Evolutionary conservation across 2,797 vertebrate species (phyloP), one percentile per base, ranked within the genome.

Genomic region (Chelmon rostratus): DNA sequence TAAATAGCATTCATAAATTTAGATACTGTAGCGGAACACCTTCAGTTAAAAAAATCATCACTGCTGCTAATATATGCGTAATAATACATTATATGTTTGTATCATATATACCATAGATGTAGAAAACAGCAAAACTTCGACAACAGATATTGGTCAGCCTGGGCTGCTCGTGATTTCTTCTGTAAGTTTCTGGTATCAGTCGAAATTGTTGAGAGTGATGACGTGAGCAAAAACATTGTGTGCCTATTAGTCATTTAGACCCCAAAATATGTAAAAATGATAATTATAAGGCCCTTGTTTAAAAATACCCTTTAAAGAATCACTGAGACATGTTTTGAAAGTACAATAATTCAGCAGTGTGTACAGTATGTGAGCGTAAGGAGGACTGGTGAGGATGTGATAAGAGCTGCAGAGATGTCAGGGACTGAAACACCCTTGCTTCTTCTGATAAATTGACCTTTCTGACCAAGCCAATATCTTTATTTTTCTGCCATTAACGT

Each of bases 401-500:
- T n/a, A 35, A 25, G 56, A 46, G 47, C 50, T 52, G 58, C 50
- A 49, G 3, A 68, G 15, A 4, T 49, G 61, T 69, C 65, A 35
- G 12, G 50, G 61, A 33, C 44, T 63, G 47, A 79, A 68, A 63
- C 67, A 23, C 28, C 42, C 35, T 65, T 28, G 28, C 21, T 59
- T 61, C 23, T 35, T 49, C 68, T 31, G 21, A 67, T 65, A 40
- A 75, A 61, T 76, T 77, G 70, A 78, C 72, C 73, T 67, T 46
- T 61, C 25, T 58, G 54, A 86, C 81, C 71, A 31, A 6, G 0
- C 28, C 65, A 31, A 13, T 54, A 62, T 38, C 2, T 15, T 35
- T 11, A 42, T 15, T 67, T 73, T 37, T 61, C 31, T 21, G 46
- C 66, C 42, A 21, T 33, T 64, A 63, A 76, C 68, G 37, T 33